phyloP scores from a whole-genome alignment of 2,888 invertebrate genomes.

The Ochlodes sylvanus region DNA sequence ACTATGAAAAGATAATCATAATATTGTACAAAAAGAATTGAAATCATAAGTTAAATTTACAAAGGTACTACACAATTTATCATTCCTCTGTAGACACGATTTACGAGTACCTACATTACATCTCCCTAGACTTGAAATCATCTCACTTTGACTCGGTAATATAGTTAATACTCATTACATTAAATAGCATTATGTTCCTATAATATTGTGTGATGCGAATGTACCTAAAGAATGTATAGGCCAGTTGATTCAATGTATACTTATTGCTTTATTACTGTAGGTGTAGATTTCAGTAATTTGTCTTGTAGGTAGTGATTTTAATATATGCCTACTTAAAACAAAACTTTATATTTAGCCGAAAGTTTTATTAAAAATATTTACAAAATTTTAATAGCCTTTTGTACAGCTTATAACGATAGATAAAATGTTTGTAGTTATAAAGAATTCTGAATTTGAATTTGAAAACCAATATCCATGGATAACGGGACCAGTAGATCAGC shows the following conservation, averaged over 20 bases:
- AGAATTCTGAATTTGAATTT: too few relatives aligned
- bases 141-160: slow-evolving; percentile 23
- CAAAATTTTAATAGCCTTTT: too few relatives aligned
- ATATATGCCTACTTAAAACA: too few relatives aligned
- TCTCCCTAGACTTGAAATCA: slow-evolving; percentile 15
- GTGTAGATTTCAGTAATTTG: neutral
- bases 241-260: neutral
- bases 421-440: too few relatives aligned
- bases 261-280: neutral
- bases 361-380: too few relatives aligned
- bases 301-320: neutral
- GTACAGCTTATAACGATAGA: too few relatives aligned
- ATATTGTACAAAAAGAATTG: too few relatives aligned
- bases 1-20: too few relatives aligned
- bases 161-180: slow-evolving; percentile 20
- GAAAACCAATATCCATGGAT: too few relatives aligned
- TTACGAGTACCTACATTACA: neutral
- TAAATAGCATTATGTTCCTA: slow-evolving; percentile 17
- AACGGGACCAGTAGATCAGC: too few relatives aligned
- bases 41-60: too few relatives aligned
- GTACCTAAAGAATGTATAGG: neutral
- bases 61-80: neutral
- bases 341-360: too few relatives aligned
- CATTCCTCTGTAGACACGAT: neutral
- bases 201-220: slow-evolving; percentile 1